Percentiles rank a stretch among this genome's conserved stretches.
Conservation (phyloP, 2,113 vertebrate species). For the Xiphophorus couchianus region DNA sequence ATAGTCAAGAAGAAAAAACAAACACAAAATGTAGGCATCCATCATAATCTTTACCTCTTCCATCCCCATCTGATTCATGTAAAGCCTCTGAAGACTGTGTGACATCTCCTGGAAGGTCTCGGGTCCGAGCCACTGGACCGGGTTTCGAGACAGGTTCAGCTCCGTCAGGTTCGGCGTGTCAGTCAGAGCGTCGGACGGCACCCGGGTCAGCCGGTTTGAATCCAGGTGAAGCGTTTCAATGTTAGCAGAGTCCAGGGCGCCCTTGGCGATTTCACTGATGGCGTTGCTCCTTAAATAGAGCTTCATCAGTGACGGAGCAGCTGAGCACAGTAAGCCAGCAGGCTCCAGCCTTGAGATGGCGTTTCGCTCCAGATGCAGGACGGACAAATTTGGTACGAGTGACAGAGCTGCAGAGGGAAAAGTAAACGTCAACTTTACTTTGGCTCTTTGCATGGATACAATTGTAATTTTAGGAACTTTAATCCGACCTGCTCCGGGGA, state of each 20-base stretch:
- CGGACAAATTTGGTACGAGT: conserved; percentile 83
- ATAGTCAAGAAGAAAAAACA: not conserved
- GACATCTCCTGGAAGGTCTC: conserved; percentile 78
- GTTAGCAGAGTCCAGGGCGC: conserved; percentile 74
- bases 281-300: conserved; percentile 85
- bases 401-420: conserved; percentile 61
- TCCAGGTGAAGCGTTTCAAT: conserved; percentile 86
- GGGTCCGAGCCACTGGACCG: conserved; percentile 71
- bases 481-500: conserved; percentile 75
- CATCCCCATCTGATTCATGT: conserved; percentile 84
- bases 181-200: conserved; percentile 80
- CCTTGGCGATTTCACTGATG: conserved; percentile 67
- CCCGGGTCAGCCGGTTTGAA: conserved; percentile 80
- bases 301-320: conserved; percentile 72
- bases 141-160: conserved; percentile 86
- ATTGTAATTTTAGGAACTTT: not conserved
- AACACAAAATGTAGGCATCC: no score
- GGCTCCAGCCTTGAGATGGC: conserved; percentile 75
- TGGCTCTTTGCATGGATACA: not conserved
- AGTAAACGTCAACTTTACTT: not conserved
- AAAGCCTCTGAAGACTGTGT: conserved; percentile 83
- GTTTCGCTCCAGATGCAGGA: conserved; percentile 88
- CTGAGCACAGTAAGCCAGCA: conserved; percentile 68
- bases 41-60: conserved; percentile 74
- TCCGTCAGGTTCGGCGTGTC: conserved; percentile 78